Conservation (phyloP, 2,888 invertebrate species). For the Drosophila paramelanica region DNA sequence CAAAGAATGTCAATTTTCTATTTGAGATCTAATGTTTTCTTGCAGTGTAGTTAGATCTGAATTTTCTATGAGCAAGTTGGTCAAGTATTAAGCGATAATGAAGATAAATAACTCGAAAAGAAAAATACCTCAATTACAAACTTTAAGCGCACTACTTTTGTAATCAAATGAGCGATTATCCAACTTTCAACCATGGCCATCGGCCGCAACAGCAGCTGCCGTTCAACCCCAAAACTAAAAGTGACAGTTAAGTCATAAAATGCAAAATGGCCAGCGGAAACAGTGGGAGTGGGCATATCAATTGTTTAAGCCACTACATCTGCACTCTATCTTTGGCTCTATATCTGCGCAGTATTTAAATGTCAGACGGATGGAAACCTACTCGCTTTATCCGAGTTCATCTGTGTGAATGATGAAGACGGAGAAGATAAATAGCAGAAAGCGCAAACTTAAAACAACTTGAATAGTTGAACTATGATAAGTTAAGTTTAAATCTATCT, state of each 20-base stretch:
- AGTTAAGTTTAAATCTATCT: neutral
- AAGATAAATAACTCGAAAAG: slow-evolving; percentile 72
- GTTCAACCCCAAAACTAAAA: slow-evolving; percentile 39
- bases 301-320: slow-evolving; percentile 11
- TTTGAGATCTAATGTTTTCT: neutral
- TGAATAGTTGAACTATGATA: neutral
- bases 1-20: too few relatives aligned
- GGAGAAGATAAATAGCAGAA: neutral
- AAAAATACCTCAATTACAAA: slow-evolving; percentile 77
- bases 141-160: slow-evolving; percentile 69
- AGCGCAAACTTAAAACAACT: slow-evolving; percentile 1
- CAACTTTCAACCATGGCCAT: slow-evolving; percentile 55
- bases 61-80: slow-evolving; percentile 41
- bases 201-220: slow-evolving; percentile 50
- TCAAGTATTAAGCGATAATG: slow-evolving; percentile 75
- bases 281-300: neutral
- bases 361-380: slow-evolving; percentile 3
- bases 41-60: slow-evolving; percentile 23
- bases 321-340: slow-evolving; percentile 30
- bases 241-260: slow-evolving; percentile 60
- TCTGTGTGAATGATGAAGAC: slow-evolving; percentile 2
- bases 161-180: slow-evolving; percentile 80
- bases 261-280: slow-evolving; percentile 43
- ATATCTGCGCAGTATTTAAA: slow-evolving; percentile 18
- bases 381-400: slow-evolving; percentile 7